Percentiles rank a stretch among this genome's conserved stretches.
Conservation (phyloP, 2,888 invertebrate genomes). For the Stenolophus ochropezus region DNA sequence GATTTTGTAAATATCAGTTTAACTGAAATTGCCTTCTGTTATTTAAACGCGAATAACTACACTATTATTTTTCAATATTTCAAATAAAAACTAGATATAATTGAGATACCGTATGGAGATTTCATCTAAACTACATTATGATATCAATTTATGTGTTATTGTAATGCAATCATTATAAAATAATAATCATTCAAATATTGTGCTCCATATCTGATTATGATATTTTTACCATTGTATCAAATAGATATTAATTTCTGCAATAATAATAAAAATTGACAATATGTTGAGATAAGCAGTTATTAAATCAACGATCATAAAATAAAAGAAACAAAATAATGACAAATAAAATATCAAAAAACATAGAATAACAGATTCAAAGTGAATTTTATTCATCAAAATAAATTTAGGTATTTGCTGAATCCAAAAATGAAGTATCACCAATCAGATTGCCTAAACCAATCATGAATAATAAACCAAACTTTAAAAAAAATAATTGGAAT, state of each 20-base stretch:
- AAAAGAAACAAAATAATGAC: too few species aligned
- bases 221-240: not conserved
- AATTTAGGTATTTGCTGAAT: too few species aligned
- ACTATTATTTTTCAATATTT: conserved; percentile 12
- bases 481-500: too few species aligned
- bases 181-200: not conserved
- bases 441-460: too few species aligned
- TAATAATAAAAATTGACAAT: not conserved
- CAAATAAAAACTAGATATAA: conserved; percentile 10
- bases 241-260: not conserved
- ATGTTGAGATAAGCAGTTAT: too few species aligned
- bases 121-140: not conserved
- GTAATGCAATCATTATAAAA: not conserved
- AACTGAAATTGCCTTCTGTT: not conserved
- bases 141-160: not conserved
- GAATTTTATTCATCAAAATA: too few species aligned
- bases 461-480: too few species aligned
- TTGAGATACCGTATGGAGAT: not conserved
- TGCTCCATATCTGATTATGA: not conserved
- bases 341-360: too few species aligned
- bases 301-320: too few species aligned
- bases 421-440: too few species aligned
- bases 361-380: too few species aligned
- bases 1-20: not conserved
- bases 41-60: not conserved